Evolutionary conservation across 2,113 vertebrate genomes (phyloP).

Genomic region (Callospermophilus lateralis): DNA sequence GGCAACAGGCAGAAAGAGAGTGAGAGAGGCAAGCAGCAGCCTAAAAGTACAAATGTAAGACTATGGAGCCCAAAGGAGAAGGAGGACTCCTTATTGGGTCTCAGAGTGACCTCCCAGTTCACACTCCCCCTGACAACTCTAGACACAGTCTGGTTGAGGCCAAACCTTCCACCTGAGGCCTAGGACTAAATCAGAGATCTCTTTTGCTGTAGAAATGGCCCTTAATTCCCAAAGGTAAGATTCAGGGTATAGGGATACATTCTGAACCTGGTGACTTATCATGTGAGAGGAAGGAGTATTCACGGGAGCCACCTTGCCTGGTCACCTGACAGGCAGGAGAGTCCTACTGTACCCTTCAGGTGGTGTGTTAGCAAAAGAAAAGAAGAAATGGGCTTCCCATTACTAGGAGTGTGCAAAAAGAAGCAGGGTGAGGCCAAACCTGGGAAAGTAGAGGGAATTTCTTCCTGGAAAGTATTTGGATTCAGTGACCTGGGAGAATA

Average conservation of each 20-base stretch:
- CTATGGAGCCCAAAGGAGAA: neutral
- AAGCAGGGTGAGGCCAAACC: neutral
- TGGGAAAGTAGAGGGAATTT: neutral
- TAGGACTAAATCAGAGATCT: neutral
- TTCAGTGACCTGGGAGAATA: neutral
- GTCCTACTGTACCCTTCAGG: neutral
- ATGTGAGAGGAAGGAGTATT: neutral
- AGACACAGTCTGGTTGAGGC: neutral
- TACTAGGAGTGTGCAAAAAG: neutral
- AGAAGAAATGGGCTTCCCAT: neutral
- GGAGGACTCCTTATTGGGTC: neutral
- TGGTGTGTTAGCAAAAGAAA: neutral
- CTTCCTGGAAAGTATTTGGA: neutral
- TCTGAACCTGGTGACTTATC: rapidly evolving
- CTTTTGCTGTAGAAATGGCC: neutral
- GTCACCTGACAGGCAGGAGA: neutral
- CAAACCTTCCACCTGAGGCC: neutral
- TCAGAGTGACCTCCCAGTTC: neutral
- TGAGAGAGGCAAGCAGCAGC: neutral
- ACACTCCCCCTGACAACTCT: neutral
- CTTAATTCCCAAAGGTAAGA: neutral
- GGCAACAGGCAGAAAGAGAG: neutral
- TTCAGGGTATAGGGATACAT: neutral
- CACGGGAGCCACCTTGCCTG: neutral
- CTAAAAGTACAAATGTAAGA: neutral